phyloP scores from a whole-genome alignment of 2,888 invertebrate species.

The Drosophila multiciliata region DNA sequence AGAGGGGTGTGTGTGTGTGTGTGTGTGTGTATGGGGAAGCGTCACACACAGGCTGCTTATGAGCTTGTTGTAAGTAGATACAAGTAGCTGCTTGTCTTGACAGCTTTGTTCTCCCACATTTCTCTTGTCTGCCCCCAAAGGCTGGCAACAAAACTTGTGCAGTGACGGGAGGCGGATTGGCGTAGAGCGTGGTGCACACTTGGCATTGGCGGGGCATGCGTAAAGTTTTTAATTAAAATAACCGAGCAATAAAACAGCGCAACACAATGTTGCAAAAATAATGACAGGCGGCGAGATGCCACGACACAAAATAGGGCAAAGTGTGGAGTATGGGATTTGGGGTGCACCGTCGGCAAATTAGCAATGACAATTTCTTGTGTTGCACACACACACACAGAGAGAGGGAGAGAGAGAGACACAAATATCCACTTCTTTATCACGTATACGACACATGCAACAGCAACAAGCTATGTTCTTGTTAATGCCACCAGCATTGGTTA shows the following conservation, averaged over 20 bases:
- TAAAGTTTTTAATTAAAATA: conserved; percentile 81
- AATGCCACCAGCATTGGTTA: conserved; percentile 36
- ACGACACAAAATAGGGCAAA: background rate
- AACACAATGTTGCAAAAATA: conserved; percentile 51
- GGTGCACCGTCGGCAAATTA: conserved; percentile 50
- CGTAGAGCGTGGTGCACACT: conserved; percentile 29
- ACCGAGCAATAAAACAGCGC: conserved; percentile 74
- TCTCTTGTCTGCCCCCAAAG: conserved; percentile 17
- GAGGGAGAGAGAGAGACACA: background rate
- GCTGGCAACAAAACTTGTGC: conserved; percentile 1
- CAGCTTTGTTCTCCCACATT: conserved; percentile 69
- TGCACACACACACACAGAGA: conserved; percentile 9
- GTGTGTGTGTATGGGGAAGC: background rate
- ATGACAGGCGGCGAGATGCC: conserved; percentile 10
- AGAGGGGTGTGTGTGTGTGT: background rate
- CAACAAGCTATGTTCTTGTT: conserved; percentile 31
- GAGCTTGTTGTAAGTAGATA: conserved; percentile 58
- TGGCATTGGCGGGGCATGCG: conserved; percentile 64
- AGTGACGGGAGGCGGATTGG: background rate
- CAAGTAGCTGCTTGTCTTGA: conserved; percentile 69
- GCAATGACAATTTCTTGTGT: conserved; percentile 57
- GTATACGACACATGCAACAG: conserved; percentile 47
- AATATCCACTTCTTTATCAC: conserved; percentile 6
- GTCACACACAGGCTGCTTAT: conserved; percentile 44
- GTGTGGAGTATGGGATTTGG: background rate